Evolutionary conservation across 23 tunicate species (phyloP).

Genomic region (Ciona savignyi): DNA sequence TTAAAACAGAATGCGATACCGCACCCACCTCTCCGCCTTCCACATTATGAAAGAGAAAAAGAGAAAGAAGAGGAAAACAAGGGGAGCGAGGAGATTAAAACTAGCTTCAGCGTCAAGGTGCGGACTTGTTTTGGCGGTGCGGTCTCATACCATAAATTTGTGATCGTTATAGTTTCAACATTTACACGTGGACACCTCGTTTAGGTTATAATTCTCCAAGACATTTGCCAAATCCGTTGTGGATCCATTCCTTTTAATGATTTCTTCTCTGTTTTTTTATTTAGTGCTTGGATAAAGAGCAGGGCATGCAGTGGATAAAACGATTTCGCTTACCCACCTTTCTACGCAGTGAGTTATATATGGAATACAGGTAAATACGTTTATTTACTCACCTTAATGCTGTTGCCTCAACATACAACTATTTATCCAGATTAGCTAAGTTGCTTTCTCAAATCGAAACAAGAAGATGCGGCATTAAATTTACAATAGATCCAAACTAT

Average conservation of each 20-base stretch:
- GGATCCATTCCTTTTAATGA: no score
- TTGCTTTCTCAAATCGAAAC: slow-evolving; percentile 83
- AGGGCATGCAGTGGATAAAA: slow-evolving; percentile 85
- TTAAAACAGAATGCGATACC: slow-evolving; percentile 42
- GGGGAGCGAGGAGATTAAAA: slow-evolving; percentile 65
- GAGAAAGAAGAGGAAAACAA: slow-evolving; percentile 8
- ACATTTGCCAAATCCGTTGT: no score
- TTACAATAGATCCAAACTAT: slow-evolving; percentile 42
- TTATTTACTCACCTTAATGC: no score
- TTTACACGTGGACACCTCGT: no score
- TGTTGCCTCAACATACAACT: not conserved
- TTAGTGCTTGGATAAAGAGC: slow-evolving; percentile 90
- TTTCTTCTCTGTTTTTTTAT: not conserved
- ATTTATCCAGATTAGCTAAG: slow-evolving; percentile 40
- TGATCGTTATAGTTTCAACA: no score
- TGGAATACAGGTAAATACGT: slow-evolving; percentile 87
- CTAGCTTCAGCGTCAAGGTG: slow-evolving; percentile 79
- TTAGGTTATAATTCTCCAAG: no score
- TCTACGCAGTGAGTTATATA: slow-evolving; percentile 61
- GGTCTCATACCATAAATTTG: no score
- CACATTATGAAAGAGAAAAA: slow-evolving; percentile 33
- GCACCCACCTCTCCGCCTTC: slow-evolving; percentile 21
- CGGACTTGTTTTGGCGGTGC: no score
- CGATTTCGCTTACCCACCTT: slow-evolving; percentile 61
- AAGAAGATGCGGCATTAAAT: slow-evolving; percentile 56